Conservation (phyloP, 2,113 vertebrate species). For the Micronisus gabar region DNA sequence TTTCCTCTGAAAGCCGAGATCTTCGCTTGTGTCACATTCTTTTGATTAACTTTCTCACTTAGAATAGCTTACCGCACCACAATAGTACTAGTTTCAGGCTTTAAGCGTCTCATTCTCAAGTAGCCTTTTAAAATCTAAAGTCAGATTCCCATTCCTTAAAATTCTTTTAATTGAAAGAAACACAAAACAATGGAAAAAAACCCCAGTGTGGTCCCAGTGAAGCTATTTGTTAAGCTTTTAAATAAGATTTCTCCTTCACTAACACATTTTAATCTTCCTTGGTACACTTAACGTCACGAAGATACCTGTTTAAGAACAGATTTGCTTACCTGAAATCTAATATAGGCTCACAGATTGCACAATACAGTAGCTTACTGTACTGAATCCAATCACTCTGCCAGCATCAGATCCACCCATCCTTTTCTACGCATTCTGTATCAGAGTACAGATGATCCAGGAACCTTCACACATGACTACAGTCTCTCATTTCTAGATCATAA, state of each 20-base stretch:
- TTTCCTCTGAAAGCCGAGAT: not conserved
- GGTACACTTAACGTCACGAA: not conserved
- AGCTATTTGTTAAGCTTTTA: not conserved
- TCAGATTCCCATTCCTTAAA: not conserved
- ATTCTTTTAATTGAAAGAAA: not conserved
- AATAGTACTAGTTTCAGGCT: not conserved
- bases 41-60: not conserved
- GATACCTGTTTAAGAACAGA: not conserved
- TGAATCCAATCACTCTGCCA: not conserved
- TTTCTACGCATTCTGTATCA: not conserved
- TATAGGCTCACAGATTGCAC: not conserved
- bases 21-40: not conserved
- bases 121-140: not conserved
- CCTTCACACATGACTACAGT: not conserved
- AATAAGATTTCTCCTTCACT: not conserved
- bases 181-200: not conserved
- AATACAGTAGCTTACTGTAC: not conserved
- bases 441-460: slow-evolving; percentile 7
- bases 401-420: not conserved
- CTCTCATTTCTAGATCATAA: not conserved
- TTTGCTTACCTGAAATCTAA: not conserved
- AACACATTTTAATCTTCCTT: not conserved
- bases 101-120: not conserved
- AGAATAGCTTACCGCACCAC: fast-evolving
- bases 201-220: not conserved